Evolutionary conservation across 2,888 invertebrate species (phyloP), one percentile per base, ranked within the genome.

Genomic region (Drosophila barbarae): DNA sequence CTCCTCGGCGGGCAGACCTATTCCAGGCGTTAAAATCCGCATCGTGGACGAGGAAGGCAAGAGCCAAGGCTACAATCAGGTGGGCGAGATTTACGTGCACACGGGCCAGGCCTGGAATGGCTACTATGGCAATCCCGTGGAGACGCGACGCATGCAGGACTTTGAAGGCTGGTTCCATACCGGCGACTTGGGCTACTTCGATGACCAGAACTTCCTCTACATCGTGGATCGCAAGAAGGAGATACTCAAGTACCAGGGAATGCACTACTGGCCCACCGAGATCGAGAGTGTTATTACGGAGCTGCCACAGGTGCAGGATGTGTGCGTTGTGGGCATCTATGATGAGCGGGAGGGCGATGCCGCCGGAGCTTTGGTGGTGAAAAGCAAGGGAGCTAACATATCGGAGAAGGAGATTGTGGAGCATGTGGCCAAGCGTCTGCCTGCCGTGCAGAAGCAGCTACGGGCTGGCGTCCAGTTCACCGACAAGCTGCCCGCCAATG

Each of bases 171-270:
- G 86, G 87, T 75, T 88, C 35, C 85, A 85, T 10, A 86, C 87
- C 0, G 89, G 89, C 4, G 89, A 89, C 56, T 26, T 89, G 47
- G 89, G 89, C 3, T 83, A 86, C 56, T 86, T 89, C 47, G 87
- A 89, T 58, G 76, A 86, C 1, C 78, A 86, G 18, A 87, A 88
- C 8, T 76, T 72, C 65, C 65, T 88, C 3, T 85, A 75, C 58
- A 70, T 88, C 26, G 78, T 78, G 5, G 89, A 85, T 70, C 83
- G 89, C 0, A 87, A 85, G 38, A 89, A 88, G 65, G 89, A 89
- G 56, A 84, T 88, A 12, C 66, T 88, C 1, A 88, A 87, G 66
- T 88, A 82, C 55, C 77, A 85, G 23, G 82, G 81, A 13, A 74
- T 79, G 8, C 86, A 87, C 32, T 85, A 84, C 41, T 87, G 78